Percentiles rank a stretch among this genome's conserved stretches.
These are phyloP conservation scores for Neoitamus cyanurus DNA, from an alignment of 2,888 invertebrate genomes.

Conservation along the genomic window DNA sequence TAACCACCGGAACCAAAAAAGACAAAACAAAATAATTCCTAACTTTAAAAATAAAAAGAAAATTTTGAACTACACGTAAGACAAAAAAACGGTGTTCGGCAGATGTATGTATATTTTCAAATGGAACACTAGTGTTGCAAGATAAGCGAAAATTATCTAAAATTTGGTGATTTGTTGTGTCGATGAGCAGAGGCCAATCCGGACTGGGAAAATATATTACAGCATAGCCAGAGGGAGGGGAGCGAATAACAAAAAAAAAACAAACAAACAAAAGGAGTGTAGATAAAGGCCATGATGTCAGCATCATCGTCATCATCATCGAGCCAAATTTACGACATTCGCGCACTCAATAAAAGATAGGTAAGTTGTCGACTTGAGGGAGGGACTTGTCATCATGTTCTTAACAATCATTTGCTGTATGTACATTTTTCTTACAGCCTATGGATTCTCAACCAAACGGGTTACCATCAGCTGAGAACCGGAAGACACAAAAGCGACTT, in stretches of 20 bases:
- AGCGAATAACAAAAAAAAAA: background rate
- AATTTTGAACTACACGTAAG: too few relatives aligned
- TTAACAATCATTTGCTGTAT: background rate
- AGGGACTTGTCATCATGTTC: background rate
- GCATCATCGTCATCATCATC: background rate
- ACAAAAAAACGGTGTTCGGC: background rate
- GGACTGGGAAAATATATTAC: too few relatives aligned
- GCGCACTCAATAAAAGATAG: conserved; percentile 17
- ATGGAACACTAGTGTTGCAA: too few relatives aligned
- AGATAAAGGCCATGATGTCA: background rate
- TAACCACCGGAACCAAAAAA: background rate
- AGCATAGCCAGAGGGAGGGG: background rate
- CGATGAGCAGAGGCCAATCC: too few relatives aligned
- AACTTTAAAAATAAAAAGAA: background rate
- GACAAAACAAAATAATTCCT: background rate
- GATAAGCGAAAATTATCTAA: too few relatives aligned
- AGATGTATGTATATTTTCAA: too few relatives aligned
- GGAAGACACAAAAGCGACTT: background rate
- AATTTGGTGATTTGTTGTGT: too few relatives aligned
- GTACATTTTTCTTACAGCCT: background rate
- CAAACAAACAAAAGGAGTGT: background rate
- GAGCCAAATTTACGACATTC: conserved; percentile 5
- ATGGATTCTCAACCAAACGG: background rate
- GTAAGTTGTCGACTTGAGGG: too few relatives aligned
- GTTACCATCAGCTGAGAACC: background rate